Conservation (phyloP, 2,888 invertebrate genomes). For the Acanthosepion esculentum region DNA sequence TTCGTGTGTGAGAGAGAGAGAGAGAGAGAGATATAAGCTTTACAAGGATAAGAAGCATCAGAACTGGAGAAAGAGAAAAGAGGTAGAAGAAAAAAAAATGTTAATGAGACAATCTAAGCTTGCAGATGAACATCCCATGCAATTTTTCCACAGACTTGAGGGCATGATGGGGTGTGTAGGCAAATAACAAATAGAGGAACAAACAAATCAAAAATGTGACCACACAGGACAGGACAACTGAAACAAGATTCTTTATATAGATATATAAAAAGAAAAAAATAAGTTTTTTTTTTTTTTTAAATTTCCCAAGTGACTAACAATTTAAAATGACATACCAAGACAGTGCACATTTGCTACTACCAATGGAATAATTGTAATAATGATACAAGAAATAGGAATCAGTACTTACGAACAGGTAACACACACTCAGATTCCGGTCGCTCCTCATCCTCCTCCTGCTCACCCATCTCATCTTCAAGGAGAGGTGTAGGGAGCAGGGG, state of each 20-base stretch:
- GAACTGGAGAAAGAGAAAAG: background rate
- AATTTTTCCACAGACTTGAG: too few relatives aligned
- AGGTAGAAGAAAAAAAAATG: background rate
- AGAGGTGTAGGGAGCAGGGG: constrained; percentile 44
- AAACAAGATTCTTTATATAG: too few relatives aligned
- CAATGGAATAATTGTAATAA: background rate
- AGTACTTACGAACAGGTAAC: constrained; percentile 48
- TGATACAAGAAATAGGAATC: background rate
- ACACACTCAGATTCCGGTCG: constrained; percentile 40
- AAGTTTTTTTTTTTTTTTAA: too few relatives aligned
- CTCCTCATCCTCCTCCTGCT: constrained; percentile 47
- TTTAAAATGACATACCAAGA: background rate
- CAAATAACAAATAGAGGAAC: background rate
- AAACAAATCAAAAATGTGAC: background rate
- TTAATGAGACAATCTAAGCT: background rate
- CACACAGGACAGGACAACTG: too few relatives aligned
- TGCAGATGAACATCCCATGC: too few relatives aligned
- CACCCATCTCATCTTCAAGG: constrained; percentile 38
- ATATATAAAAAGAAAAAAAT: too few relatives aligned
- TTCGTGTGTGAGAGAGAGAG: too few relatives aligned
- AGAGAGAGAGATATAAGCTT: too few relatives aligned
- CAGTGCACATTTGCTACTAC: background rate
- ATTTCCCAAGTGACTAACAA: background rate
- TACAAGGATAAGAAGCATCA: too few relatives aligned
- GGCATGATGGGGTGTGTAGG: background rate